Evolutionary conservation across 2,888 invertebrate species (phyloP), one percentile per base, ranked within the genome.

Genomic region (Vannuccia rotundouncinata): DNA sequence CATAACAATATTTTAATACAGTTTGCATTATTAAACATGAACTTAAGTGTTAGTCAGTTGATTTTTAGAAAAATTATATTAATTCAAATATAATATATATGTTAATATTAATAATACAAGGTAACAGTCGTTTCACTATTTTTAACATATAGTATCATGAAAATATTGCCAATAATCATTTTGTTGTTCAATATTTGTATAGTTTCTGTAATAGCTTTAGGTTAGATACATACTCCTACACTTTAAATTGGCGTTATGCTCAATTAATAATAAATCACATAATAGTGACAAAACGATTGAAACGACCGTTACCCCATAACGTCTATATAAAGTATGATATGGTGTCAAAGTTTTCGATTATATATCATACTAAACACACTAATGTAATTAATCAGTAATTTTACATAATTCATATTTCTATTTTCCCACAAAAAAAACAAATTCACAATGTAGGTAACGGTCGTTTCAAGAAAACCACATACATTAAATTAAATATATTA

Each of bases 391-490:
- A 66, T 66, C 2, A 22, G 5, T 66, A 5, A 66, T 66, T 66
- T 66, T 5, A 66, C 66, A 66, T 66, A 2, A 66, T 66, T 5
- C 66, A 66, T 66, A 22, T 66, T 66, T 17, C 10, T 66, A 66
- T 66, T 66, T 66, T 66, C 22, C 66, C 66, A 22, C 22, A 66
- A 66, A 66, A 66, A 22, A 66, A n/a, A 66, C 66, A 66, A 66
- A 66, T 66, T 66, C 2, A 66, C 66, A 22, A 66, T n/a, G n/a
- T n/a, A n/a, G n/a, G n/a, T n/a, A n/a, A 66, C 66, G 25, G 2
- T n/a, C 17, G 66, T 66, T 45, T 45, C 45, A 45, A 45, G 45
- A 45, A 45, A 45, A 45, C 45, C 45, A 45, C 17, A 17, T 45
- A 45, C 45, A 45, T 45, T n/a, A n/a, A n/a, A n/a, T n/a, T n/a